Base-by-base conservation (phyloP, 2,113 vertebrate species). In the Phodopus roborovskii region DNA sequence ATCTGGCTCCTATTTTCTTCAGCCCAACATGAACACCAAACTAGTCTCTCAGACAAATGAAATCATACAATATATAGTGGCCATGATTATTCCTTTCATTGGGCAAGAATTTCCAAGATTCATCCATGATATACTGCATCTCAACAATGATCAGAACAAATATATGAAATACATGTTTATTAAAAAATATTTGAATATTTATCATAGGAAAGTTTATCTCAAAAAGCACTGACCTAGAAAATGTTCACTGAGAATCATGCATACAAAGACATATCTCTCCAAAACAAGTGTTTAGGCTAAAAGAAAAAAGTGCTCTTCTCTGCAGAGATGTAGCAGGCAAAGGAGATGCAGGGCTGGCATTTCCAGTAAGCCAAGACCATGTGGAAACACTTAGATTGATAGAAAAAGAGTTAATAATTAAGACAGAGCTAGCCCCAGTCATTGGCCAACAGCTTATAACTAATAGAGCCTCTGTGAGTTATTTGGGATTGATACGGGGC, bases 41-140 rank as follows among this genome's bases (percentile, higher is more conserved):
- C 13, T 50, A 82, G 2, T 87, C 88, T 92, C 79, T 94, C 81
- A 42, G 30, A 84, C n/a, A 64, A 84, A 64, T 64, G n/a, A 16
- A 84, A 64, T 45, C 56, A 66, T 71, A 78, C 24, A 77, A 56
- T 50, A 45, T 28, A 33, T 42, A n/a, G 15, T 78, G 81, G 68
- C 66, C 6, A 1, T 73, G 70, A 64, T 70, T 62, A n/a, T 26
- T 78, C 33, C 9, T 77, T 86, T 94, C n/a, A 71, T 16, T 78
- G 92, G 88, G 77, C 42, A 58, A 53, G 15, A n/a, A 12, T 85
- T 96, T 94, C 28, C 33, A 88, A 85, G 53, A 77, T 53, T 60
- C 36, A 26, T 66, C 11, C 24, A 73, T 33, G 5, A 30, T 48
- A 30, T 45, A 84, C 11, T 28, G 48, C 15, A 7, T 48, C 68